Percentiles rank a stretch among this genome's conserved stretches.
Evolutionary conservation across 2,888 invertebrate species (phyloP).

Genomic region (Meandrusa payeni): DNA sequence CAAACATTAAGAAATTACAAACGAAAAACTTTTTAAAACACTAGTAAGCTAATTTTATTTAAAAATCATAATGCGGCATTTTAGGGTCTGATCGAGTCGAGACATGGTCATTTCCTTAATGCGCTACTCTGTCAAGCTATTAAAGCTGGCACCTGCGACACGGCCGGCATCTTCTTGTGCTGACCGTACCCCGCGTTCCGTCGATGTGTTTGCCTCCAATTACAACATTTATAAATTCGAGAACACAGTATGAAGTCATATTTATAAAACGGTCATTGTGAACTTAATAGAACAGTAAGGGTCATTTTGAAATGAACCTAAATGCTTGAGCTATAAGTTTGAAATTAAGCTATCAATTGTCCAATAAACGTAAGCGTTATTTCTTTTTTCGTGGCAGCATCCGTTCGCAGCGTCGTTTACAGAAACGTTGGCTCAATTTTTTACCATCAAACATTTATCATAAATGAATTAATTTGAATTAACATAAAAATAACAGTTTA

Average conservation of each 20-base stretch:
- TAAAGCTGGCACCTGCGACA: constrained; percentile 60
- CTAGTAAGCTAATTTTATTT: too few species aligned
- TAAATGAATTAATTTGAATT: constrained; percentile 76
- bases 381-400: constrained; percentile 53
- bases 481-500: constrained; percentile 67
- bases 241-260: constrained; percentile 54
- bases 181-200: constrained; percentile 50
- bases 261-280: constrained; percentile 53
- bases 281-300: constrained; percentile 31
- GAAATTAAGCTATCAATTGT: constrained; percentile 20
- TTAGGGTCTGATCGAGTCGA: constrained; percentile 38
- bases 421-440: constrained; percentile 60
- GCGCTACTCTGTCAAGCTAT: constrained; percentile 61
- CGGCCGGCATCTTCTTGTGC: constrained; percentile 51
- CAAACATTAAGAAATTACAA: too few species aligned
- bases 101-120: constrained; percentile 61
- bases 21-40: too few species aligned
- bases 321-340: constrained; percentile 26
- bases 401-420: constrained; percentile 60
- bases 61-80: too few species aligned
- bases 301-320: constrained; percentile 29
- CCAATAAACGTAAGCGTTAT: constrained; percentile 38
- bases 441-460: constrained; percentile 59
- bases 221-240: constrained; percentile 65
- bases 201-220: constrained; percentile 53